A percentile compares a stretch with the other conserved stretches of the same genome.
phyloP scores from a whole-genome alignment of 2,888 invertebrate genomes.

The Meta bourneti region DNA sequence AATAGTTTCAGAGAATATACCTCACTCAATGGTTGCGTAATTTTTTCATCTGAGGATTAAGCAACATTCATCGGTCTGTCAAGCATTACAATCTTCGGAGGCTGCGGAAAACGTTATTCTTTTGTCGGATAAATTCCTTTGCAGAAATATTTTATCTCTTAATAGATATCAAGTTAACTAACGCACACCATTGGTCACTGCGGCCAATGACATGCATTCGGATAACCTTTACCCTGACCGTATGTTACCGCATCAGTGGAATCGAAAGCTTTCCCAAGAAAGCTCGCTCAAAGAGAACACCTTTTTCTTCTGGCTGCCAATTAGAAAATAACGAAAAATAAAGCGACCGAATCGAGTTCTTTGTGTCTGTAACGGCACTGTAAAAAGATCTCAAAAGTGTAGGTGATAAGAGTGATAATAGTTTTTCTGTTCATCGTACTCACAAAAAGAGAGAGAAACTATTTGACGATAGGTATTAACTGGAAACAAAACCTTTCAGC shows the following conservation, averaged over 20 bases:
- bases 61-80: neutral
- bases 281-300: neutral
- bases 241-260: conserved; percentile 12
- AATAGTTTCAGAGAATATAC: too few species aligned
- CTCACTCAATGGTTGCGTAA: too few species aligned
- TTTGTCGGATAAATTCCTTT: neutral
- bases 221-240: conserved; percentile 16
- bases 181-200: neutral
- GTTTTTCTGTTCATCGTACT: neutral
- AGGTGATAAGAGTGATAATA: neutral
- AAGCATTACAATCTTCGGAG: neutral
- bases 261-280: conserved; percentile 2
- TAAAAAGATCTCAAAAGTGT: neutral
- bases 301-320: neutral
- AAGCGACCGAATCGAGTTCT: neutral
- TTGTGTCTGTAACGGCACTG: conserved; percentile 13
- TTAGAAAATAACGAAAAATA: conserved; percentile 10
- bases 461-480: neutral
- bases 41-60: too few species aligned
- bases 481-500: too few species aligned
- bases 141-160: neutral
- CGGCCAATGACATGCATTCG: conserved; percentile 27
- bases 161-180: neutral
- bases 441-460: neutral
- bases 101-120: neutral